A percentile compares a stretch with the other conserved stretches of the same genome.
phyloP scores from a whole-genome alignment of 2,797 vertebrate genomes.

The Gobio occitaniae region DNA sequence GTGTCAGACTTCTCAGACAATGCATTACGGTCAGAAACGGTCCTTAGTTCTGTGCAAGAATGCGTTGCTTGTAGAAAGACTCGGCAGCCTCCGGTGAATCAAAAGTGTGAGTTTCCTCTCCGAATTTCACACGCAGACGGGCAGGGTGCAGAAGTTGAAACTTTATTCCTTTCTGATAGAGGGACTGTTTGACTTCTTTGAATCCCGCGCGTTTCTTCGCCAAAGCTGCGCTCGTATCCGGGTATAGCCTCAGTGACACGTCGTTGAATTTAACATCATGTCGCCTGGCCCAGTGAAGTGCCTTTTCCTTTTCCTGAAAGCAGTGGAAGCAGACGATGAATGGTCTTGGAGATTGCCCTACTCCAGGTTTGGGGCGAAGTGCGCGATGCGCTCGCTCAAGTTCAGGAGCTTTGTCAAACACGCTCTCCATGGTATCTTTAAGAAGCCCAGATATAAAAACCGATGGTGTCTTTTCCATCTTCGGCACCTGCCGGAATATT shows the following conservation, averaged over 20 bases:
- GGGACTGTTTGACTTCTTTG: not conserved
- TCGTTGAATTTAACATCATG: constrained; percentile 3
- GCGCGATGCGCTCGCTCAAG: not conserved
- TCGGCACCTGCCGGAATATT: constrained; percentile 1
- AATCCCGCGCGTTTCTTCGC: not conserved
- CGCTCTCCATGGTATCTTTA: not conserved
- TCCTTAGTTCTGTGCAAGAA: too few species aligned
- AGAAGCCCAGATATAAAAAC: constrained; percentile 16
- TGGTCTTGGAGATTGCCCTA: not conserved
- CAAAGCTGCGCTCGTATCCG: too few species aligned
- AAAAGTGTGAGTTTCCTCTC: too few species aligned
- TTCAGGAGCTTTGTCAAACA: constrained; percentile 17
- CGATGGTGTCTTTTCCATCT: constrained; percentile 9
- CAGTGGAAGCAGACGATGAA: constrained; percentile 15
- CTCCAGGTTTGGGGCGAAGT: constrained; percentile 2
- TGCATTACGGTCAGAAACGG: too few species aligned
- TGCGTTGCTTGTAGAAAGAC: too few species aligned
- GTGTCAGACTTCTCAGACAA: too few species aligned
- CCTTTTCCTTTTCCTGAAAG: constrained; percentile 21
- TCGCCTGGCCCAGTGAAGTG: not conserved
- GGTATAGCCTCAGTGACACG: too few species aligned
- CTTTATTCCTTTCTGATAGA: not conserved
- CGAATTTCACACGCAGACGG: too few species aligned
- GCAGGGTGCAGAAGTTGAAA: not conserved
- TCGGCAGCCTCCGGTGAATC: too few species aligned